Evolutionary conservation across 2,888 invertebrate genomes (phyloP), one percentile per base, ranked within the genome.

Genomic region (Fragum fragum): DNA sequence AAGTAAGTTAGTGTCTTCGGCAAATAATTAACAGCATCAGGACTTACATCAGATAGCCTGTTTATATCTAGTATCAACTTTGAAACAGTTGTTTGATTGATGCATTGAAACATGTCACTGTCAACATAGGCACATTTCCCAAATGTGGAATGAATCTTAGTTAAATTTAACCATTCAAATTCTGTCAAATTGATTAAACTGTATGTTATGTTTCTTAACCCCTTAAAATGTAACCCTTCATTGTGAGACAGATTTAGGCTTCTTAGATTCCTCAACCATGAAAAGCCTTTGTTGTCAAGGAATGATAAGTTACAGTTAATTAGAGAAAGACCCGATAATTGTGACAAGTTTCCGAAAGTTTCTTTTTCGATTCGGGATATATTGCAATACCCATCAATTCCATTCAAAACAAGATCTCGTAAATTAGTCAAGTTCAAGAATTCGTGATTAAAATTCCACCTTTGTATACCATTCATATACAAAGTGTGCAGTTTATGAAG

Each of bases 201-300:
- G 32, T 32, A 61, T 1, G 61, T 32, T n/a, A 61, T 32, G 32
- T 61, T 61, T 2, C 11, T n/a, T n/a, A 61, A 14, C 16, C 61
- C 18, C 16, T 61, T 28, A n/a, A 61, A 61, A 5, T 2, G 29
- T n/a, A 61, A 16, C 5, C n/a, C 61, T 16, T 28, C 29, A 32
- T 61, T 61, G 32, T n/a, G 28, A 28, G 61, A 61, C n/a, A 61
- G 14, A n/a, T 61, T 61, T 11, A 61, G 32, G n/a, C 61, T 61
- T 16, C 6, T 11, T 3, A 61, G 32, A 18, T 29, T 32, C 11
- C 5, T 18, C 61, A 61, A 18, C 32, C 28, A 32, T n/a, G 11
- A 26, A 61, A 61, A 61, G 61, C 61, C 32, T 5, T 28, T 28
- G 18, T 61, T 61, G 3, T 61, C 32, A 61, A 61, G 16, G 21